Evolutionary conservation across 64 coral and sea anemone genomes (phyloP), one percentile per base, ranked within the genome.

Genomic region (Dendronephthya gigantea): DNA sequence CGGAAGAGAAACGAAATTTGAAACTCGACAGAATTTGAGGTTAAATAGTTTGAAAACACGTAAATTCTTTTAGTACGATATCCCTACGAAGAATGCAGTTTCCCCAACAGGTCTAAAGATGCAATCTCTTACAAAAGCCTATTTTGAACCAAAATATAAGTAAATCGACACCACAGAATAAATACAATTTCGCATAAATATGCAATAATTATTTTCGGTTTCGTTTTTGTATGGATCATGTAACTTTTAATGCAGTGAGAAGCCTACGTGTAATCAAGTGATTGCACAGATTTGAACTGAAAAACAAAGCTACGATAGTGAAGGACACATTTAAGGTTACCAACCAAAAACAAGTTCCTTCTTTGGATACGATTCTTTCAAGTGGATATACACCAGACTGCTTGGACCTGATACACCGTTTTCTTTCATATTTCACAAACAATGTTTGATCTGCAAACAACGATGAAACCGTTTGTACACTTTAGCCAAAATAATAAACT

Each of bases 311-410:
- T 22, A 62, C 19, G 55, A 62, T 62, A 27, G 7, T n/a, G 55
- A 23, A n/a, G 16, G 25, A 62, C 25, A 62, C 16, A n/a, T 19
- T 62, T n/a, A 62, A 62, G 25, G 25, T 7, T 22, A 36, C 72
- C 0, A 36, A 79, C 72, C 72, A 34, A 34, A 79, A 7, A 35
- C 29, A 34, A 36, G 8, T 1, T 13, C 15, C 36, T 34, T 79
- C 72, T 34, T 79, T 79, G 72, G 72, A 39, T 79, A 79, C 30
- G 72, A 79, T 79, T 79, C 72, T 34, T 29, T 79, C 29, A 29
- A 19, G 34, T 79, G 27, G 22, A 79, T 17, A 29, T 79, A 79
- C 16, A 79, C 72, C 72, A 79, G 15, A 29, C 36, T 79, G 9
- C 32, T 15, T 33, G 30, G 32, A 30, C 72, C 15, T 4, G 72